Percentiles rank a stretch among this genome's conserved stretches.
phyloP scores from a whole-genome alignment of 2,797 vertebrate species.

The Gobio occitaniae region DNA sequence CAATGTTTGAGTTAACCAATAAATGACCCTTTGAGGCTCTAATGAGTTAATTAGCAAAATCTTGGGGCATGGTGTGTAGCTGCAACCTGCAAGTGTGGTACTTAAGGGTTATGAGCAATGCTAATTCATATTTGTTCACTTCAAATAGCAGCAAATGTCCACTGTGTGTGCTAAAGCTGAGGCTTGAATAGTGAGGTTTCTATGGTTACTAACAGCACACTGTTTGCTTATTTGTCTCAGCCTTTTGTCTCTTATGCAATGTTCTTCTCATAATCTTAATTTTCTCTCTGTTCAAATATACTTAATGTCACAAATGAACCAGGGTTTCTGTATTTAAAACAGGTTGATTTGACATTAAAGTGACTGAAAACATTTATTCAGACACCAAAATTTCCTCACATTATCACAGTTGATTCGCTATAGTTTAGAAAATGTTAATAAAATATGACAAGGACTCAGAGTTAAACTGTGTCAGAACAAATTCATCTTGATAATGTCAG shows the following conservation, averaged over 20 bases:
- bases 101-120: conserved; percentile 12
- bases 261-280: not conserved
- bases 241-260: not conserved
- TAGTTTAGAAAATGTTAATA: too few species aligned
- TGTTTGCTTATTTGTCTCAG: not conserved
- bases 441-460: too few species aligned
- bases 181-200: conserved; percentile 1
- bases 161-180: not conserved
- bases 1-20: conserved; percentile 32
- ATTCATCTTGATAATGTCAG: too few species aligned
- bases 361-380: not conserved
- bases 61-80: not conserved
- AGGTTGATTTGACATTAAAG: not conserved
- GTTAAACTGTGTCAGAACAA: too few species aligned
- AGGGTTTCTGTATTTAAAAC: not conserved
- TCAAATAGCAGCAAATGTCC: not conserved
- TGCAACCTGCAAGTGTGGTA: not conserved
- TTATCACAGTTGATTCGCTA: too few species aligned
- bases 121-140: conserved; percentile 16
- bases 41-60: conserved; percentile 25
- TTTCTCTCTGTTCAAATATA: not conserved
- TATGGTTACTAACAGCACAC: not conserved
- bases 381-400: too few species aligned
- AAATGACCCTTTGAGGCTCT: conserved; percentile 10
- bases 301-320: not conserved